Evolutionary conservation across 2,888 invertebrate genomes (phyloP), one percentile per base, ranked within the genome.

Genomic region (Athrips mouffetella): DNA sequence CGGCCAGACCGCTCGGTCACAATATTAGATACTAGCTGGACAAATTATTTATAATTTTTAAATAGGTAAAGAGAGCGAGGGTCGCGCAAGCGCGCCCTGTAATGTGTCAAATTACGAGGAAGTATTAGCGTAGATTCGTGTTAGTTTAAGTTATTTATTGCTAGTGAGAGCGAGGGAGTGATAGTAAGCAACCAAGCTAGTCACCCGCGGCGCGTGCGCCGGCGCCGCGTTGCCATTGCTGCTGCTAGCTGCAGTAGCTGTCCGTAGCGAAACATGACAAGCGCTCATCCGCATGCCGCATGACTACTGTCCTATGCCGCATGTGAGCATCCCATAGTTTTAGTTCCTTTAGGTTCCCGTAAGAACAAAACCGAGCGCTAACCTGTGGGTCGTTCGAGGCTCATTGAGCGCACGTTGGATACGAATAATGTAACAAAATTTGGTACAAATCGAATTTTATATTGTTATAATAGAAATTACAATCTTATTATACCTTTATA

Each of bases 101-200:
- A 57, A 65, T 70, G 78, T 80, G 79, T 79, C 79, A 78, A 78
- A 75, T 73, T 71, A 72, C 59, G 68, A 65, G 65, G 70, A 72
- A 67, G 66, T 63, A 58, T 57, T 62, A 62, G 68, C 65, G 62
- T 65, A 75, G 76, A 67, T 63, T 78, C 70, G 72, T 72, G 70
- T 77, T 73, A 74, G 70, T 45, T 55, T 85, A 84, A 85, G 82
- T 86, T 81, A 87, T 87, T 87, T 87, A 87, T 87, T 81, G 72
- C 71, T 83, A 83, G 86, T 79, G 81, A 82, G 80, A 80, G 76
- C 67, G 72, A 75, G 74, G 66, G 74, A 76, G 77, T 70, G 75
- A 80, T 78, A 67, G 73, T 81, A 78, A 80, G 83, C 81, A 83
- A 85, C 76, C 72, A 76, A 85, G 85, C 87, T 86, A 87, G 86